Evolutionary conservation across 2,797 vertebrate genomes (phyloP).

Genomic region (Neomorphus geoffroyi): DNA sequence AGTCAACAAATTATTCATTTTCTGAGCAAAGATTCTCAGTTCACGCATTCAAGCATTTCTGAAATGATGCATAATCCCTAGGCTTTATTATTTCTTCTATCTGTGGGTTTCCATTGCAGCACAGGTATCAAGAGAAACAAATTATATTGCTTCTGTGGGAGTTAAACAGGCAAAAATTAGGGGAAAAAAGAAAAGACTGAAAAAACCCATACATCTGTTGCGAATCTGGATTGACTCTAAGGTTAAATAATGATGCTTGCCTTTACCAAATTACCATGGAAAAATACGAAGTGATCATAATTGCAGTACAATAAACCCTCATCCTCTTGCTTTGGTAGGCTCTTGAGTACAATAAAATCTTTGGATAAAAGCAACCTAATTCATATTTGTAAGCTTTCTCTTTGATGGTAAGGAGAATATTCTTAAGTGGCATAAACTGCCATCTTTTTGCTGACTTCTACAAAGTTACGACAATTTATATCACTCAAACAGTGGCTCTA

Average conservation of each 20-base stretch:
- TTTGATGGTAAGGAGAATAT: not conserved
- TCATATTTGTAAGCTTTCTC: slow-evolving; percentile 30
- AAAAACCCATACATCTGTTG: slow-evolving; percentile 66
- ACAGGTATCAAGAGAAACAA: slow-evolving; percentile 19
- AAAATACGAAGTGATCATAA: slow-evolving; percentile 64
- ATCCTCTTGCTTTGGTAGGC: slow-evolving; percentile 51
- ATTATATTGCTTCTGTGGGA: slow-evolving; percentile 24
- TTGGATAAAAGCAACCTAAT: slow-evolving; percentile 39
- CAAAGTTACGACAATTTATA: not conserved
- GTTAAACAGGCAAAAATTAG: not conserved
- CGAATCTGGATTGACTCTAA: slow-evolving; percentile 60
- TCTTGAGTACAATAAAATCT: slow-evolving; percentile 56
- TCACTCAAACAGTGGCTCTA: not conserved
- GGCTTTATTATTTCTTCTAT: slow-evolving; percentile 7
- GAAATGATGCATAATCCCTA: slow-evolving; percentile 30
- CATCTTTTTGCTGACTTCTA: not conserved
- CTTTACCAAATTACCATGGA: slow-evolving; percentile 64
- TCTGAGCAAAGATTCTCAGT: slow-evolving; percentile 16
- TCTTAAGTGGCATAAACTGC: not conserved
- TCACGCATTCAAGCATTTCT: slow-evolving; percentile 21
- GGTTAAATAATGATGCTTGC: slow-evolving; percentile 64
- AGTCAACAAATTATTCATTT: not conserved
- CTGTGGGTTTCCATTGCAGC: slow-evolving; percentile 19
- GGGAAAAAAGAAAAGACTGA: slow-evolving; percentile 3
- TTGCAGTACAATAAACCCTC: slow-evolving; percentile 55